Evolutionary conservation across 2,797 vertebrate genomes (phyloP), one percentile per base, ranked within the genome.

Genomic region (Acanthurus tractus): DNA sequence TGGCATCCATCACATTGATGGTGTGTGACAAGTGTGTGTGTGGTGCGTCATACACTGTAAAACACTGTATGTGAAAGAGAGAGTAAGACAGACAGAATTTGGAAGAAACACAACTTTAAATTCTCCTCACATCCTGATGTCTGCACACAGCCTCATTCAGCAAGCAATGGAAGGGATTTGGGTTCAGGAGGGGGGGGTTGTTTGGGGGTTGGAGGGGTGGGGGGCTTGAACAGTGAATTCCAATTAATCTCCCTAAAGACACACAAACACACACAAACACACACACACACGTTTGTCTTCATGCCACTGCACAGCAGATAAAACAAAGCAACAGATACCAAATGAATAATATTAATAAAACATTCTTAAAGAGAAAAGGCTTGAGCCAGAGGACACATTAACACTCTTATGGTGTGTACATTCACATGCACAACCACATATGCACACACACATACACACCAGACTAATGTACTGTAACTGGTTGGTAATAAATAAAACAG

Each of bases 401-500:
- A 63, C 42, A 55, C 42, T 50, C 54, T 17, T 10, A 34, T 34
- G 29, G 29, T 7, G 29, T 34, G 29, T 34, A 34, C 50, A 15
- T 20, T 1, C 22, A 46, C 1, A 0, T 12, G 36, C 46, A 57
- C 6, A 54, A 34, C 46, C 58, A 54, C 52, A 59, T 49, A 63
- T 34, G 54, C 46, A 42, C 36, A 53, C 34, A 53, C 34, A 64
- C 45, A 15, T 15, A 74, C 63, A 45, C 29, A 34, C 29, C 7
- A 5, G 42, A 38, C 63, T 76, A 76, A 86, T 78, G 73, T 29
- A 46, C 12, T 70, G 42, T 53, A 75, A 72, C 77, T 25, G 61
- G n/a, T 34, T 6, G 29, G 23, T 86, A 63, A 82, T 86, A 74
- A 89, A 87, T 89, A 65, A 81, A 88, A 73, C 67, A 83, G 54